Evolutionary conservation across 1,140 invertebrate genomes (phyloP).

Genomic region (Euborellia annulipes): DNA sequence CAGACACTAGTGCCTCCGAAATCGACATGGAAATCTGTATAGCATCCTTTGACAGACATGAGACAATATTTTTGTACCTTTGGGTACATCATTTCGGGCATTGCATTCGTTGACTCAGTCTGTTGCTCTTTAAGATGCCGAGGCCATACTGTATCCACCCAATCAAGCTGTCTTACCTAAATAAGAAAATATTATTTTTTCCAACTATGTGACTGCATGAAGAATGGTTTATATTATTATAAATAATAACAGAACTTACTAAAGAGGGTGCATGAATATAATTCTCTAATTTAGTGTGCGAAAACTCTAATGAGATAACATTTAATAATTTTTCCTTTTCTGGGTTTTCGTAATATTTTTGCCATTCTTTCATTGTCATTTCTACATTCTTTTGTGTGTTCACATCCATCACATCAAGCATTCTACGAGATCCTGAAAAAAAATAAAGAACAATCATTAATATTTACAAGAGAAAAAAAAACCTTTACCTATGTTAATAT

Average conservation of each 20-base stretch:
- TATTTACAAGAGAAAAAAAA: not conserved
- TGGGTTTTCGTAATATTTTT: constrained; percentile 66
- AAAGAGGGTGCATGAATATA: constrained; percentile 38
- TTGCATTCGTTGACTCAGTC: constrained; percentile 40
- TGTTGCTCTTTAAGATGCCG: constrained; percentile 40
- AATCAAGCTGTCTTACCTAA: constrained; percentile 49
- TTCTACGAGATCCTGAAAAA: constrained; percentile 31
- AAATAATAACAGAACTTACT: constrained; percentile 19
- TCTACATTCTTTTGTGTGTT: constrained; percentile 64
- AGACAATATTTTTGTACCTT: constrained; percentile 85
- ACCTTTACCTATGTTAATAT: not conserved
- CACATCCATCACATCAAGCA: constrained; percentile 63
- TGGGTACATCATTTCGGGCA: constrained; percentile 37
- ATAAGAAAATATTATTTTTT: constrained; percentile 2
- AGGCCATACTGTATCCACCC: constrained; percentile 61
- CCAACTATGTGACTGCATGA: not conserved
- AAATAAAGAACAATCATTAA: no score
- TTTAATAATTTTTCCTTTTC: constrained; percentile 61
- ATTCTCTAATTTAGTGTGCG: constrained; percentile 50
- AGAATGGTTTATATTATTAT: not conserved
- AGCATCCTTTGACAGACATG: constrained; percentile 72
- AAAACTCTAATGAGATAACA: constrained; percentile 79
- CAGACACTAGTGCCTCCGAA: constrained; percentile 90
- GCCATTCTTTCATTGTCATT: constrained; percentile 70
- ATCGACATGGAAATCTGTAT: constrained; percentile 90